These are phyloP conservation scores for Cynoglossus semilaevis DNA, from an alignment of 2,113 vertebrate species.

Conservation along the genomic window DNA sequence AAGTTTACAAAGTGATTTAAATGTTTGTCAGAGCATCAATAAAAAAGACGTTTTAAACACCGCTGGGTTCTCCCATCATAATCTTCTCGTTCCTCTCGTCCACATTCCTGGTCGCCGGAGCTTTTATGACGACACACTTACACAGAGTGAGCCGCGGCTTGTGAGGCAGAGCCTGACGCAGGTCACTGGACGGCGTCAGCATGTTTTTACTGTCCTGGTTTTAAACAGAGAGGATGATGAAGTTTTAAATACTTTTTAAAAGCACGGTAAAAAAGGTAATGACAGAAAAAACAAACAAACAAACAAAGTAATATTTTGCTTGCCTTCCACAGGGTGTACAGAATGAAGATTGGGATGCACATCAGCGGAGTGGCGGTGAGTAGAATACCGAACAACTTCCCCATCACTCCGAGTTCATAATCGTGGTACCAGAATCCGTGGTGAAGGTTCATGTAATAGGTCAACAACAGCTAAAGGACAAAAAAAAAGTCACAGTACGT, in stretches of 20 bases:
- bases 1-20: background rate
- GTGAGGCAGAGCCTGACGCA: slow-evolving; percentile 66
- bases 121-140: slow-evolving; percentile 30
- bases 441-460: slow-evolving; percentile 21
- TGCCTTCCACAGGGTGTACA: slow-evolving; percentile 57
- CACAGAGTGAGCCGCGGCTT: slow-evolving; percentile 68
- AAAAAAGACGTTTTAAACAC: slow-evolving; percentile 36
- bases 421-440: rapidly evolving
- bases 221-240: background rate
- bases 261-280: background rate
- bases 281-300: too few species aligned
- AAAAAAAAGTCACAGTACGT: background rate
- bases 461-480: slow-evolving; percentile 48
- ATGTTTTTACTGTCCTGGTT: slow-evolving; percentile 41
- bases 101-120: background rate
- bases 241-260: background rate
- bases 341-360: slow-evolving; percentile 68
- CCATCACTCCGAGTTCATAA: background rate
- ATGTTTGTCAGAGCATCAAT: background rate
- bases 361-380: slow-evolving; percentile 61
- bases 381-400: background rate
- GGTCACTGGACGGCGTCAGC: slow-evolving; percentile 59
- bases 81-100: slow-evolving; percentile 21
- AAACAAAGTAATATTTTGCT: slow-evolving; percentile 14
- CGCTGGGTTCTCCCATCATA: slow-evolving; percentile 25